Evolutionary conservation across 2,888 invertebrate species (phyloP).

Genomic region (Alcis repandata): DNA sequence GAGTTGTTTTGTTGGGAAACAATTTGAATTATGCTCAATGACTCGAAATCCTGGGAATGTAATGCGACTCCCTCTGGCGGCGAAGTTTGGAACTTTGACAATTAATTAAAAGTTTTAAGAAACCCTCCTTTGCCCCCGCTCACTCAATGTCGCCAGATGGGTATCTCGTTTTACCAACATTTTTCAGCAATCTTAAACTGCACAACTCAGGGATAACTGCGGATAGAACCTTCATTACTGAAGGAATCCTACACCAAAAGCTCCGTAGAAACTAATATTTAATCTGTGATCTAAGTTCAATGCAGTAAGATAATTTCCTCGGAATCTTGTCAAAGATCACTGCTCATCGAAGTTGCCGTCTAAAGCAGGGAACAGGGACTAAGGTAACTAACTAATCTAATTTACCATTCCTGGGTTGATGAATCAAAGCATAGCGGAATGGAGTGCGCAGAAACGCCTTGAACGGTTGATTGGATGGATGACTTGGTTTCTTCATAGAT

Average conservation of each 20-base stretch:
- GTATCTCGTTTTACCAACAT: slow-evolving; percentile 17
- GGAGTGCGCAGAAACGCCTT: slow-evolving; percentile 4
- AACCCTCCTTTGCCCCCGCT: slow-evolving; percentile 52
- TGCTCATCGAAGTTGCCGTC: slow-evolving; percentile 24
- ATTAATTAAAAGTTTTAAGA: slow-evolving; percentile 79
- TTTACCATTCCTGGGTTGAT: slow-evolving; percentile 27
- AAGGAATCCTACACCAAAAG: too few species aligned
- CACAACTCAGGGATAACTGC: background rate
- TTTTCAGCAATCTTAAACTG: slow-evolving; percentile 13
- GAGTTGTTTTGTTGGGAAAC: slow-evolving; percentile 64
- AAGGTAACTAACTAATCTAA: slow-evolving; percentile 31
- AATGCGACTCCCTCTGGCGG: slow-evolving; percentile 58
- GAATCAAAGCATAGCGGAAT: slow-evolving; percentile 14
- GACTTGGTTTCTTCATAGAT: background rate
- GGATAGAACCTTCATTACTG: background rate
- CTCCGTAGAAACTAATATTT: background rate
- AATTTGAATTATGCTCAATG: slow-evolving; percentile 70
- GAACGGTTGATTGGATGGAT: too few species aligned
- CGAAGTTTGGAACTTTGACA: slow-evolving; percentile 65
- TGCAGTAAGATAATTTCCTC: slow-evolving; percentile 18
- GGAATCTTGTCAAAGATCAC: slow-evolving; percentile 38
- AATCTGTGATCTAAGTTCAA: slow-evolving; percentile 4
- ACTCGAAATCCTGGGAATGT: slow-evolving; percentile 65
- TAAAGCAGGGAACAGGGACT: slow-evolving; percentile 17
- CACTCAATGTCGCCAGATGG: slow-evolving; percentile 40